These are phyloP conservation scores for Dasypus novemcinctus DNA, from an alignment of 2,113 vertebrate species.

Conservation along the genomic window DNA sequence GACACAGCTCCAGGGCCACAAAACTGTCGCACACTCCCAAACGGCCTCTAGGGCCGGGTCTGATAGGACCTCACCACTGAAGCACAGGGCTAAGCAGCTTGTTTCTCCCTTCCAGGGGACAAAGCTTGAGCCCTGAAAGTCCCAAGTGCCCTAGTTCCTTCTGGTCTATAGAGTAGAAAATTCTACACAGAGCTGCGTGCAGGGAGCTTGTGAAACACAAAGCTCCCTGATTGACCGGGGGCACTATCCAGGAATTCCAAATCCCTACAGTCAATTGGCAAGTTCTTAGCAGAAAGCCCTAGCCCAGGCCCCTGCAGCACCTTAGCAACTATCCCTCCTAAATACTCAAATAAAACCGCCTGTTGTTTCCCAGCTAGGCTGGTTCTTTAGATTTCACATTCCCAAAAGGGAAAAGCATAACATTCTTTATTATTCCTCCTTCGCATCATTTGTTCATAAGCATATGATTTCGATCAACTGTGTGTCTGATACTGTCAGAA, in stretches of 20 bases:
- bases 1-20: slow-evolving; percentile 45
- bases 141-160: slow-evolving; percentile 67
- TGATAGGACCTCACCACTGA: slow-evolving; percentile 67
- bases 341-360: background rate
- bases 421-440: background rate
- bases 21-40: slow-evolving; percentile 61
- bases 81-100: slow-evolving; percentile 22
- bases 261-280: background rate
- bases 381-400: background rate
- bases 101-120: slow-evolving; percentile 63
- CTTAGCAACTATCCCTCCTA: no score
- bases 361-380: background rate
- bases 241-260: slow-evolving; percentile 72
- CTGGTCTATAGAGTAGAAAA: slow-evolving; percentile 66
- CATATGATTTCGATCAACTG: background rate
- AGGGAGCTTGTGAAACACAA: slow-evolving; percentile 61
- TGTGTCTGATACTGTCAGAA: background rate
- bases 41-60: slow-evolving; percentile 52
- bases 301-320: background rate
- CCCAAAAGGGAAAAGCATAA: background rate
- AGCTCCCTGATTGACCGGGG: slow-evolving; percentile 56
- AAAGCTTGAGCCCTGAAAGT: slow-evolving; percentile 2
- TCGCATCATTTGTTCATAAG: background rate
- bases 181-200: slow-evolving; percentile 61
- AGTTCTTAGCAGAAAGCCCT: background rate